phyloP scores from a whole-genome alignment of 2,888 invertebrate genomes.

The Autographa gamma region DNA sequence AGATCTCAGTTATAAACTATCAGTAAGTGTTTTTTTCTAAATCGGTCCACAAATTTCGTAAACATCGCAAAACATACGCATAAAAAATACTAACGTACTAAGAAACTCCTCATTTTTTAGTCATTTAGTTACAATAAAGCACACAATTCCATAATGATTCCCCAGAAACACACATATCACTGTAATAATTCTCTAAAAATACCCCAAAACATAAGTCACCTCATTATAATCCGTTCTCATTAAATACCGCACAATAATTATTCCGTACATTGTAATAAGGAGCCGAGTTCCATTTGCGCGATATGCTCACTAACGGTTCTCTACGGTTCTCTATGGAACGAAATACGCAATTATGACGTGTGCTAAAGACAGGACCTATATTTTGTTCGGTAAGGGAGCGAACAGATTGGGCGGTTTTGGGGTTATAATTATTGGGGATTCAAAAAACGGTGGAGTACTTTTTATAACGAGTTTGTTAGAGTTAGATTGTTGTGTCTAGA shows the following conservation, averaged over 20 bases:
- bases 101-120: no score
- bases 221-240: constrained; percentile 31
- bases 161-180: not conserved
- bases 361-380: constrained; percentile 47
- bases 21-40: no score
- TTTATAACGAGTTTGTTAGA: no score
- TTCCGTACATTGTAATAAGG: constrained; percentile 46
- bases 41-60: no score
- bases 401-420: constrained; percentile 11
- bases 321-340: constrained; percentile 29
- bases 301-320: constrained; percentile 29
- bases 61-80: no score
- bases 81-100: no score
- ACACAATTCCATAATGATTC: not conserved
- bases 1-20: no score
- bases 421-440: not conserved
- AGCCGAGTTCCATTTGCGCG: constrained; percentile 43
- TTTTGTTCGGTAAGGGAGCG: constrained; percentile 35
- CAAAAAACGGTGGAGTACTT: no score
- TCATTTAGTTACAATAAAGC: no score
- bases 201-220: not conserved
- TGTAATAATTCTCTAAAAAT: not conserved
- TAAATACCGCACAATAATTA: constrained; percentile 40
- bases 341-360: constrained; percentile 58
- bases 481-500: no score